Percentiles rank a stretch among this genome's conserved stretches.
phyloP scores from a whole-genome alignment of 2,797 vertebrate species.

The Falco naumanni region DNA sequence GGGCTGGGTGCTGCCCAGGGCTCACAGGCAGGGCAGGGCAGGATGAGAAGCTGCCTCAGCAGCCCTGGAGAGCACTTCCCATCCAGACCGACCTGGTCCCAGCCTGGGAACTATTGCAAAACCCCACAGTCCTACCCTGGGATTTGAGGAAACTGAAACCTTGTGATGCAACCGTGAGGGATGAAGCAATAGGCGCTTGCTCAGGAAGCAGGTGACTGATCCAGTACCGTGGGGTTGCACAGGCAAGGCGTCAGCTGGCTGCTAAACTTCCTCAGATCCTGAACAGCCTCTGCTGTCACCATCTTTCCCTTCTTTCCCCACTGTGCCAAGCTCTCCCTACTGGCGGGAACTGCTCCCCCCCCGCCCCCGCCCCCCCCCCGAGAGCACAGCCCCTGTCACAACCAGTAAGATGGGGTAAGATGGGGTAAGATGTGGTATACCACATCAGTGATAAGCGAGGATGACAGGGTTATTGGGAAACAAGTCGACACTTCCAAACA shows the following conservation, averaged over 20 bases:
- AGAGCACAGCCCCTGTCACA: background rate
- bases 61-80: background rate
- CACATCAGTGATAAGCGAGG: background rate
- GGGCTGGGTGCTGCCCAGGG: background rate
- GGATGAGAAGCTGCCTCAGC: background rate
- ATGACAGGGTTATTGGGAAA: slow-evolving; percentile 3
- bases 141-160: background rate
- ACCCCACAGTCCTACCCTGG: background rate
- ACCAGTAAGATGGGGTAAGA: background rate
- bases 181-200: background rate
- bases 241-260: background rate
- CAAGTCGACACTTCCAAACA: slow-evolving; percentile 23
- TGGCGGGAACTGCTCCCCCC: background rate
- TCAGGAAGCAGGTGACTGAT: background rate
- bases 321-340: fast-evolving
- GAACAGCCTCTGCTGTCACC: background rate
- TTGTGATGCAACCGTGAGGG: background rate
- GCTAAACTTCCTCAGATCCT: background rate
- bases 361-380: fast-evolving
- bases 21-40: background rate
- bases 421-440: too few species aligned
- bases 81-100: background rate
- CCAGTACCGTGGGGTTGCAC: background rate
- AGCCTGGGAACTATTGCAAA: background rate
- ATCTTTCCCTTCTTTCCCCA: background rate